These are phyloP conservation scores for Ormyrus labotus DNA, from an alignment of 2,888 invertebrate genomes.

Conservation along the genomic window DNA sequence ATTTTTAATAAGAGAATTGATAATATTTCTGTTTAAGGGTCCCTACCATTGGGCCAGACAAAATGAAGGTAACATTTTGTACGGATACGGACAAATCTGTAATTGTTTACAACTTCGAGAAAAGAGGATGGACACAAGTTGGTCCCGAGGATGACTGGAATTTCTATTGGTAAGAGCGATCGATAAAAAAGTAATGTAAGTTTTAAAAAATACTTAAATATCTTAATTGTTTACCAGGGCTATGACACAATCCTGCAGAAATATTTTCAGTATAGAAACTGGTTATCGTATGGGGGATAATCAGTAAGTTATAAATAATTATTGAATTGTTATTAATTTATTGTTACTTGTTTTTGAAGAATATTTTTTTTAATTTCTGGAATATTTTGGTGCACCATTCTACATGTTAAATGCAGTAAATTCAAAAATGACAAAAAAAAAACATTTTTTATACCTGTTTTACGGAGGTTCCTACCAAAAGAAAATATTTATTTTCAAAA, in stretches of 20 bases:
- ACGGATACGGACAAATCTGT: constrained; percentile 97
- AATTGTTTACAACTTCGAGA: constrained; percentile 92
- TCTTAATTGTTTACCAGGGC: constrained; percentile 78
- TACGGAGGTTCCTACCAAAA: background rate
- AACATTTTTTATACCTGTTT: background rate
- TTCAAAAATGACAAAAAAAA: background rate
- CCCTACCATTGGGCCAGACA: constrained; percentile 71
- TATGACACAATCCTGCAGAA: constrained; percentile 92
- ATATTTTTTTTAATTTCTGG: background rate
- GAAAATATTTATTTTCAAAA: background rate
- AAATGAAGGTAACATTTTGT: constrained; percentile 81
- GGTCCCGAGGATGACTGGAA: constrained; percentile 96
- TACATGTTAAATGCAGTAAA: no score
- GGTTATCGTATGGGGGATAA: constrained; percentile 95
- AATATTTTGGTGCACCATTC: no score
- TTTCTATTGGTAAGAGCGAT: constrained; percentile 85
- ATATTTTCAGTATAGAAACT: constrained; percentile 93
- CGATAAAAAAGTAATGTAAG: background rate
- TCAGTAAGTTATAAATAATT: constrained; percentile 80
- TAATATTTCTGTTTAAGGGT: constrained; percentile 48
- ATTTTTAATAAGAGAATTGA: background rate
- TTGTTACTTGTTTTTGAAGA: background rate
- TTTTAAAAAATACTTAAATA: constrained; percentile 10
- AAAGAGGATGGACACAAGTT: constrained; percentile 92
- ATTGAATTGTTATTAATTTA: no score